Percentiles rank a stretch among this genome's conserved stretches.
Conservation (phyloP, 1,140 invertebrate species). For the Scaptomyza hsui region DNA sequence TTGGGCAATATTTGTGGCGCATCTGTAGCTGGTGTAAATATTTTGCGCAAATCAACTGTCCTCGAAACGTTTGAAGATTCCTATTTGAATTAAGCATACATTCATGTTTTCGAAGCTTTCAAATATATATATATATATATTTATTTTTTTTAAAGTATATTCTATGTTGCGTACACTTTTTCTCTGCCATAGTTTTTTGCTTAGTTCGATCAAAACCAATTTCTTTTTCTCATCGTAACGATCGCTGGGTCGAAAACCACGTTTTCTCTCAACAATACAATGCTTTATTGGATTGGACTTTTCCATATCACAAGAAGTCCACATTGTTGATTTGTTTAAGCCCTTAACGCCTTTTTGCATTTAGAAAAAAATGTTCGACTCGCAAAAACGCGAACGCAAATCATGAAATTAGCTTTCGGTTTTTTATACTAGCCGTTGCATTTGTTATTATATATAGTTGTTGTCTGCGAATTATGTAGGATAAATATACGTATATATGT, state of each 20-base stretch:
- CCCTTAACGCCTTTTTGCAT: conserved; percentile 10
- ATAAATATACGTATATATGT: too few relatives aligned
- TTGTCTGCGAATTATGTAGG: too few relatives aligned
- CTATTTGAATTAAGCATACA: conserved; percentile 65
- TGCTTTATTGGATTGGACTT: conserved; percentile 34
- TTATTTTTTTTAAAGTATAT: conserved; percentile 1
- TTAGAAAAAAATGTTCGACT: neutral
- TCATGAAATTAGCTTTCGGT: conserved; percentile 15
- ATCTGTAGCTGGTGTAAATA: conserved; percentile 93
- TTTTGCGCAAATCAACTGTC: conserved; percentile 91
- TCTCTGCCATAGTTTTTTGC: conserved; percentile 83
- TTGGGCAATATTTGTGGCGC: conserved; percentile 88
- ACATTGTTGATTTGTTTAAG: neutral
- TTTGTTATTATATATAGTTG: too few relatives aligned
- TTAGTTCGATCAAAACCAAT: conserved; percentile 91
- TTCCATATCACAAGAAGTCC: neutral
- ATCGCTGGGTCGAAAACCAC: conserved; percentile 93
- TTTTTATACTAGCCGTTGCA: conserved; percentile 17
- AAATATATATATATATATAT: neutral
- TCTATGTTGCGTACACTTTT: conserved; percentile 68
- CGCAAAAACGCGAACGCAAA: neutral
- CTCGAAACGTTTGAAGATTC: conserved; percentile 84
- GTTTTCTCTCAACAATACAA: conserved; percentile 83
- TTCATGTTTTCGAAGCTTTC: conserved; percentile 14
- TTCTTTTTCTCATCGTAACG: conserved; percentile 92